phyloP scores from a whole-genome alignment of 2,113 vertebrate genomes.

The Variabilichromis moorii region DNA sequence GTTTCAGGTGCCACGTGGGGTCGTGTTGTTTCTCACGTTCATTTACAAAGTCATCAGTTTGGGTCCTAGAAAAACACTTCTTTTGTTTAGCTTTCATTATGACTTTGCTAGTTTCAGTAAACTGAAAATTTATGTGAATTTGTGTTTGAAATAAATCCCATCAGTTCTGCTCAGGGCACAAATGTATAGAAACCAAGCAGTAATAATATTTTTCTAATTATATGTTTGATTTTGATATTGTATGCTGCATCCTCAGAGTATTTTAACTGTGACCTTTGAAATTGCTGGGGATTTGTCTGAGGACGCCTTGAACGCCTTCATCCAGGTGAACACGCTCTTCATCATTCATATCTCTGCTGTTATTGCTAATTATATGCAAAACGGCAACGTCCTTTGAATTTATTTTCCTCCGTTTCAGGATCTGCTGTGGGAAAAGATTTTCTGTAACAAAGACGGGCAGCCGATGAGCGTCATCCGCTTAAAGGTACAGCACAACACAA shows the following conservation, averaged over 20 bases:
- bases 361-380: not conserved
- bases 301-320: constrained; percentile 82
- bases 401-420: constrained; percentile 68
- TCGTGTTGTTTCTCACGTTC: constrained; percentile 39
- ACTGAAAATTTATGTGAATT: not conserved
- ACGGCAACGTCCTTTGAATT: not conserved
- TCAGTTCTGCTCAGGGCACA: not conserved
- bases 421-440: constrained; percentile 91
- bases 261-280: constrained; percentile 91
- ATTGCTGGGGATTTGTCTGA: constrained; percentile 79
- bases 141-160: not conserved
- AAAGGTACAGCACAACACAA: constrained; percentile 75
- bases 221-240: not conserved
- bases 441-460: constrained; percentile 75
- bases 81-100: constrained; percentile 27
- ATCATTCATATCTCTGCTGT: not conserved
- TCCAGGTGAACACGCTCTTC: constrained; percentile 76
- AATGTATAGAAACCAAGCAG: not conserved
- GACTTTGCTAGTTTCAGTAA: constrained; percentile 1
- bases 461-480: constrained; percentile 87
- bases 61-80: constrained; percentile 24
- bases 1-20: constrained; percentile 22
- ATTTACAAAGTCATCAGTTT: constrained; percentile 37
- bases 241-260: constrained; percentile 68
- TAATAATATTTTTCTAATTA: not conserved